A percentile compares a stretch with the other conserved stretches of the same genome.
Evolutionary conservation across 2,888 invertebrate species (phyloP).

Genomic region (Microplitis deprimator): DNA sequence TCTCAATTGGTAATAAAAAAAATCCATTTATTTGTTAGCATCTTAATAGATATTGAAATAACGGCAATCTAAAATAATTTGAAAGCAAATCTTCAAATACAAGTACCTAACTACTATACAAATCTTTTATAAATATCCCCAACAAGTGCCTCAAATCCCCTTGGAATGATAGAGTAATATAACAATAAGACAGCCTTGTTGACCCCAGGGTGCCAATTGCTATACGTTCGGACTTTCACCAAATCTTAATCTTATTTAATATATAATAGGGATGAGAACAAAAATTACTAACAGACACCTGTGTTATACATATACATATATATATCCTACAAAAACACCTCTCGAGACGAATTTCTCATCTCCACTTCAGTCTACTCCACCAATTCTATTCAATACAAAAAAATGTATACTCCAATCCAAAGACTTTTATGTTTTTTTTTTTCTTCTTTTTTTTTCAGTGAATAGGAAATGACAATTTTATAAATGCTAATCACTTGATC

Average conservation of each 20-base stretch:
- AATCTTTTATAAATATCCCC: neutral
- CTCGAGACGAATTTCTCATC: neutral
- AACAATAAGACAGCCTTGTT: neutral
- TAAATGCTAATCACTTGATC: slow-evolving; percentile 8
- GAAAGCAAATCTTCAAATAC: neutral
- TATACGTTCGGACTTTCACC: slow-evolving; percentile 1
- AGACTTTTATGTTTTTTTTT: neutral
- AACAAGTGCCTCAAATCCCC: neutral
- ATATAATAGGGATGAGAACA: slow-evolving; percentile 9
- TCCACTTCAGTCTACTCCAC: neutral
- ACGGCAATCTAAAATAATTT: neutral
- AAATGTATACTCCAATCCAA: neutral
- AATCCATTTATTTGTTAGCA: too few relatives aligned
- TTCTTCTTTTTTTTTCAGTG: neutral
- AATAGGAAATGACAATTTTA: slow-evolving; percentile 8
- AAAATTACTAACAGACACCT: slow-evolving; percentile 1
- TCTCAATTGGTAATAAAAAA: too few relatives aligned
- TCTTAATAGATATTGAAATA: neutral
- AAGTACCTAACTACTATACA: neutral
- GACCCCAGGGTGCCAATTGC: slow-evolving; percentile 7
- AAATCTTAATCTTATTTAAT: neutral
- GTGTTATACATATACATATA: neutral
- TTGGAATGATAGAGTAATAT: neutral
- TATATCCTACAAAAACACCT: too few relatives aligned
- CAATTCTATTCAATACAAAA: neutral